Conservation (phyloP, 2,888 invertebrate species). For the Stratiomys singularior region DNA sequence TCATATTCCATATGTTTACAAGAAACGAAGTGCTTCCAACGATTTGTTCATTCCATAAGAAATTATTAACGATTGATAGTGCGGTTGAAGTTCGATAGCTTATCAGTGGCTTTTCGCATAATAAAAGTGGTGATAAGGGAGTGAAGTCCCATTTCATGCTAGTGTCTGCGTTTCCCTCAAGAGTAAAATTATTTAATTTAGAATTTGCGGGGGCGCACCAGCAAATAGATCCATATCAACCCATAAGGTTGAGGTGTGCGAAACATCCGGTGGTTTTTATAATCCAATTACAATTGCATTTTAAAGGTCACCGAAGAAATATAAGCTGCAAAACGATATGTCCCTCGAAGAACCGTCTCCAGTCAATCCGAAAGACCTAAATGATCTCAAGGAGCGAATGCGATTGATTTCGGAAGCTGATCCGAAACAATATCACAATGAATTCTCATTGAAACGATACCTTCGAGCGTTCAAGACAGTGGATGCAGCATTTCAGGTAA, state of each 20-base stretch:
- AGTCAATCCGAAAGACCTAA: slow-evolving; percentile 73
- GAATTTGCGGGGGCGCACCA: slow-evolving; percentile 26
- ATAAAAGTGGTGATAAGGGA: slow-evolving; percentile 9
- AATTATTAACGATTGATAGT: slow-evolving; percentile 7
- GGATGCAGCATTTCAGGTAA: slow-evolving; percentile 79
- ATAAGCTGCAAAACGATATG: slow-evolving; percentile 55
- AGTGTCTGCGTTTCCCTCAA: background rate
- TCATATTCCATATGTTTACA: slow-evolving; percentile 35
- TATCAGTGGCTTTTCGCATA: slow-evolving; percentile 27
- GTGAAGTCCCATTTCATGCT: background rate
- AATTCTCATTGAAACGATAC: slow-evolving; percentile 77
- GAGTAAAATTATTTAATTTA: slow-evolving; percentile 7
- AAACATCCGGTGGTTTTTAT: background rate
- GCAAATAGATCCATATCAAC: background rate
- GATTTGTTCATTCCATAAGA: slow-evolving; percentile 7
- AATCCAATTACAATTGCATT: slow-evolving; percentile 17
- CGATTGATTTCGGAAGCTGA: slow-evolving; percentile 78
- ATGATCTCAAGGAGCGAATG: slow-evolving; percentile 77
- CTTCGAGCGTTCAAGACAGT: slow-evolving; percentile 78
- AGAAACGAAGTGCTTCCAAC: background rate
- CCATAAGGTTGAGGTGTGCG: background rate
- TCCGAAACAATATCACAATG: slow-evolving; percentile 79
- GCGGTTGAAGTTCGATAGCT: slow-evolving; percentile 18
- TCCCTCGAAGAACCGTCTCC: slow-evolving; percentile 63
- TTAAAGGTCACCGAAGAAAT: slow-evolving; percentile 1